Base-by-base conservation (phyloP, 2,888 invertebrate species). In the Icerya purchasi region DNA sequence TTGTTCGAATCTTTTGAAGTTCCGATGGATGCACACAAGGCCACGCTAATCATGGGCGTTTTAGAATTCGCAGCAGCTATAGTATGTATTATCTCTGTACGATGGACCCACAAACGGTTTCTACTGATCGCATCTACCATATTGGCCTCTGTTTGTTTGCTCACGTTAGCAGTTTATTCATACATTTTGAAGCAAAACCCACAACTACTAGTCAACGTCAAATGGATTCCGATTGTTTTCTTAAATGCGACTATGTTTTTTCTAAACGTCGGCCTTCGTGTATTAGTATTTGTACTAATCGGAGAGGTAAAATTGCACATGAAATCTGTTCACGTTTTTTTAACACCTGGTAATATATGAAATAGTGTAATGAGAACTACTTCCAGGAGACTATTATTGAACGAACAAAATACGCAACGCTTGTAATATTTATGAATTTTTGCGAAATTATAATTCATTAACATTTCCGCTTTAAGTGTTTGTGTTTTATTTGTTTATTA, bases 201-300 rank as follows among this genome's bases (percentile, higher is more conserved):
- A 2, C 56, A 59, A 14, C 57, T 67, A 1, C 63, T 66, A 23
- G 62, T 61, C 0, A 62, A 36, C 1, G 67, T 68, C 59, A 66
- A 69, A 8, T 86, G 86, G 86, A 69, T 86, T 2, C 86, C 86
- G 0, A 76, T 80, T 21, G 75, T 76, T 0, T 74, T 83, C 0
- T 70, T 87, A 20, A 76, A 86, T 65, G 69, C 77, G 1, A 73
- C 82, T 3, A 84, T 85, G 0, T 78, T 86, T 65, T 71, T 83
- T 52, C 77, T 83, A 0, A 84, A 86, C 67, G 72, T 79, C 2
- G 80, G 82, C 0, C 81, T 86, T 54, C 74, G 84, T 58, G 71
- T 83, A 62, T 70, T 88, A 53, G 86, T 87, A 0, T 88, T 87
- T 87, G 79, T 88, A 63, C 73, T 87, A 14, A 82, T 84, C 51